Conservation (phyloP, 2,888 invertebrate species). For the Dolichopus griseipennis region DNA sequence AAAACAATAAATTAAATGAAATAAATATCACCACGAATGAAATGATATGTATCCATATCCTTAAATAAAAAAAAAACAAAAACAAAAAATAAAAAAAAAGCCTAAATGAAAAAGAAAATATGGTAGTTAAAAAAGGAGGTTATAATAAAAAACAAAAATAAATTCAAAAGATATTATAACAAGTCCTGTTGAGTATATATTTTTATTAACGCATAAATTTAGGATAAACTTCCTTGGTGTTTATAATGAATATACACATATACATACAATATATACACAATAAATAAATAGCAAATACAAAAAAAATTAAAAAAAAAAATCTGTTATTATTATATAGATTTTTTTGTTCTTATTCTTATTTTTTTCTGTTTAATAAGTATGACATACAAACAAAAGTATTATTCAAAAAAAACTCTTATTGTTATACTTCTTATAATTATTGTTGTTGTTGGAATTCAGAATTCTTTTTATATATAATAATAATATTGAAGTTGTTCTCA, state of each 20-base stretch:
- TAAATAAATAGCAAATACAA: too few species aligned
- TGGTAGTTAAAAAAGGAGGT: too few species aligned
- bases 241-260: neutral
- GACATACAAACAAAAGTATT: neutral
- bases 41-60: constrained; percentile 6
- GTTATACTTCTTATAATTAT: neutral
- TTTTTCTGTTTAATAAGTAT: neutral
- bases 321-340: neutral
- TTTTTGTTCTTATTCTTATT: neutral
- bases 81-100: too few species aligned
- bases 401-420: neutral
- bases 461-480: neutral
- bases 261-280: neutral
- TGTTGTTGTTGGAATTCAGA: neutral
- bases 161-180: neutral
- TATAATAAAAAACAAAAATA: too few species aligned
- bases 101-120: neutral
- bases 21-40: neutral
- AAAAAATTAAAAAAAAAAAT: too few species aligned
- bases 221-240: neutral
- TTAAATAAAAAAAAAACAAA: neutral
- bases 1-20: neutral
- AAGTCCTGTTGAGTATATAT: constrained; percentile 5
- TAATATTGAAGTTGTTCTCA: neutral
- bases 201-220: constrained; percentile 3